Percentiles rank a stretch among this genome's conserved stretches.
These are phyloP conservation scores for Lucifuga dentata DNA, from an alignment of 2,113 vertebrate species.

Conservation along the genomic window DNA sequence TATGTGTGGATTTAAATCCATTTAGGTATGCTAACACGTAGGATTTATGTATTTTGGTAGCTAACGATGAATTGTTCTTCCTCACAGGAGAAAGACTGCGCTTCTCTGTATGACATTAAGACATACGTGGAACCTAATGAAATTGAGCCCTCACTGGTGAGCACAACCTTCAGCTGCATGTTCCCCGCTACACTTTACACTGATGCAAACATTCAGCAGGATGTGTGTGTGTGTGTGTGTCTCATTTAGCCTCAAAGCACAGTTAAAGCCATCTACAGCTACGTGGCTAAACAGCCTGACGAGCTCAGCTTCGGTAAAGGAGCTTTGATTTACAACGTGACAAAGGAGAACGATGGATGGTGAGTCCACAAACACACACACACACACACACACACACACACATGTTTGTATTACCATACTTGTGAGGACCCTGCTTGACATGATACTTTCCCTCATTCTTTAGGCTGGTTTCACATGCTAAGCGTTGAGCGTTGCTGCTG, in stretches of 20 bases:
- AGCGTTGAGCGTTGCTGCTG: too few relatives aligned
- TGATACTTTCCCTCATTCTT: too few relatives aligned
- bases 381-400: too few relatives aligned
- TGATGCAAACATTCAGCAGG: not conserved
- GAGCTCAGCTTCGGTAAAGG: constrained; percentile 91
- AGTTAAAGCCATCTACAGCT: constrained; percentile 91
- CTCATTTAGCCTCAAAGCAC: constrained; percentile 87
- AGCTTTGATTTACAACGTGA: constrained; percentile 93
- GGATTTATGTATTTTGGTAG: not conserved
- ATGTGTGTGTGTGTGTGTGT: constrained; percentile 31
- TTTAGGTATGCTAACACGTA: too few relatives aligned
- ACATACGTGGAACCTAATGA: constrained; percentile 95
- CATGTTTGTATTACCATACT: too few relatives aligned
- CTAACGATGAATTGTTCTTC: constrained; percentile 28
- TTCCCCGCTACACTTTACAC: accelerated
- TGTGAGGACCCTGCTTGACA: too few relatives aligned
- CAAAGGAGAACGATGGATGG: constrained; percentile 89
- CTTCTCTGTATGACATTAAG: constrained; percentile 89
- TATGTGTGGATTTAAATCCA: too few relatives aligned
- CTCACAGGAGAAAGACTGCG: constrained; percentile 87
- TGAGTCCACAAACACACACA: constrained; percentile 77
- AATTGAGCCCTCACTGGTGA: constrained; percentile 90
- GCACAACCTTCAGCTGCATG: not conserved
- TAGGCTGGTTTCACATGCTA: too few relatives aligned
- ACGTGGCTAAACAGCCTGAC: constrained; percentile 86